phyloP scores from a whole-genome alignment of 2,888 invertebrate genomes.

The Phengaris alcon region DNA sequence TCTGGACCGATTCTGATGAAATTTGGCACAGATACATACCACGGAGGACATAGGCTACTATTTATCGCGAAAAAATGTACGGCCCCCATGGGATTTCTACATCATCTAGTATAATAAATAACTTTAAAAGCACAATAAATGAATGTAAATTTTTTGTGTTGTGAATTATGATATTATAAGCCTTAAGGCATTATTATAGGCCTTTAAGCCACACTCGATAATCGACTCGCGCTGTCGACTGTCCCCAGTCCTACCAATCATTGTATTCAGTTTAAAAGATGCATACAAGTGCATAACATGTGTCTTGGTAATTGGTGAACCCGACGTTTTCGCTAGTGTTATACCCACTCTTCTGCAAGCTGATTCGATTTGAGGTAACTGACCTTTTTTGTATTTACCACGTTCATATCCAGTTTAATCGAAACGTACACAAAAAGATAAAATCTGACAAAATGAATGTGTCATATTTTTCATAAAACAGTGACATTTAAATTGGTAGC shows the following conservation, averaged over 20 bases:
- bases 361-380: constrained; percentile 65
- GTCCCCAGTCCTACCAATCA: constrained; percentile 43
- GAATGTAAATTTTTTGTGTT: neutral
- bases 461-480: too few species aligned
- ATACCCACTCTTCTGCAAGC: constrained; percentile 55
- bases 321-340: constrained; percentile 34
- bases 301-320: constrained; percentile 46
- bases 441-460: too few species aligned
- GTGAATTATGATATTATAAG: neutral
- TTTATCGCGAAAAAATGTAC: too few species aligned
- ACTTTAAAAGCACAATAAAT: neutral
- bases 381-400: constrained; percentile 35
- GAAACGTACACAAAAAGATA: too few species aligned
- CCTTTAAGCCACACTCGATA: constrained; percentile 16
- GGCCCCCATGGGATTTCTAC: too few species aligned
- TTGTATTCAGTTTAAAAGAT: constrained; percentile 59
- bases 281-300: constrained; percentile 55
- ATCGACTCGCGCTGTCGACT: constrained; percentile 30
- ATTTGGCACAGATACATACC: too few species aligned
- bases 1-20: too few species aligned
- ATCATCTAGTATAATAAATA: too few species aligned
- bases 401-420: too few species aligned
- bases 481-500: too few species aligned
- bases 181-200: neutral
- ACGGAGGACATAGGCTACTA: too few species aligned